Evolutionary conservation across 2,797 vertebrate genomes (phyloP), one percentile per base, ranked within the genome.

Genomic region (Emydoidea blandingii): DNA sequence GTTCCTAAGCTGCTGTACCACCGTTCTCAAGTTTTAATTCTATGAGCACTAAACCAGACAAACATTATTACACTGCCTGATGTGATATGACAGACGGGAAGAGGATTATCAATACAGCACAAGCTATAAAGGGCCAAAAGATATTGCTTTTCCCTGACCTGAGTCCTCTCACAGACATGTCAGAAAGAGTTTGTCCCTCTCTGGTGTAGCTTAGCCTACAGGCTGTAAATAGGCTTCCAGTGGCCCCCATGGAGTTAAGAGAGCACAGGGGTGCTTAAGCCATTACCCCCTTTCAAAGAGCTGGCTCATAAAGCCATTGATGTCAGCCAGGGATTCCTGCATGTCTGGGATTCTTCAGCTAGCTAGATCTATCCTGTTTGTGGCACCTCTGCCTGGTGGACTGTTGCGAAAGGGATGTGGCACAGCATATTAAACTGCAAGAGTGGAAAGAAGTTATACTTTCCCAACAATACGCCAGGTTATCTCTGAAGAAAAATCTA

Each of bases 401-500:
- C 14, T 78, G 74, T 29, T 78, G 74, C 74, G 10, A 18, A 78
- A 31, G 25, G 27, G 14, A 41, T 76, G 14, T 49, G 74, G 44
- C 44, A 14, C 41, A 31, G 41, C 23, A 78, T 31, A 18, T 12
- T 23, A 72, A 10, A 85, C 93, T 91, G 49, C 27, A 94, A 88
- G 54, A 31, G 80, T 10, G 52, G 57, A 44, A 84, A 31, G 88
- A 79, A 79, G 29, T 56, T 16, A 54, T 41, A 23, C 44, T 91
- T 89, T 78, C 83, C 68, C 68, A 96, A 65, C 53, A 95, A 44
- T 49, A 31, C 1, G 52, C 19, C 2, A 4, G 18, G 76, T 91
- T 93, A 76, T 76, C 91, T 3, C 89, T 31, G 44, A 95, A 95
- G 85, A 89, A 96, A 95, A 86, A 37, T 25, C 65, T 92, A 59